Evolutionary conservation across 2,113 vertebrate genomes (phyloP).

Genomic region (Hemiprocne comata): DNA sequence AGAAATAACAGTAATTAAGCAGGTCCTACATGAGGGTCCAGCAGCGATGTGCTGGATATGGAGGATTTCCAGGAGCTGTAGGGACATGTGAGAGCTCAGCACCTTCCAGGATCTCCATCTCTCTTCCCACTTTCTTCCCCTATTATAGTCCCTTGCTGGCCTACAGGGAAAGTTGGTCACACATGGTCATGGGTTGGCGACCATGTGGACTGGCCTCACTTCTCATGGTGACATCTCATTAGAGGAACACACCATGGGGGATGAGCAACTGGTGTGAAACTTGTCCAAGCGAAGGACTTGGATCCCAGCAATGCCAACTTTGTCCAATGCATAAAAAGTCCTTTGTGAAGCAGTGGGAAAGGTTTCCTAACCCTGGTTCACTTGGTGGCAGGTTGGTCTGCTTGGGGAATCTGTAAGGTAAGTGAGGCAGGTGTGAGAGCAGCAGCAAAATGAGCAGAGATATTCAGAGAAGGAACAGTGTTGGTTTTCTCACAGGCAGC

Average conservation of each 20-base stretch:
- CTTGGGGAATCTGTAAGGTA: not conserved
- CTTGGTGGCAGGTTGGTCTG: not conserved
- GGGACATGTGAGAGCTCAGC: not conserved
- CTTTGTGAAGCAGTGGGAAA: not conserved
- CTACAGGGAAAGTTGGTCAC: not conserved
- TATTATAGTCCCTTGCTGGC: not conserved
- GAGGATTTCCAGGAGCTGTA: not conserved
- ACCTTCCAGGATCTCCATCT: not conserved
- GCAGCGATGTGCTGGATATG: no score
- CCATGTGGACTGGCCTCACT: no score
- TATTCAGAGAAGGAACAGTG: not conserved
- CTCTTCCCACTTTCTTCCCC: not conserved
- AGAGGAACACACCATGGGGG: not conserved
- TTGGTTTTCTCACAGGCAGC: not conserved
- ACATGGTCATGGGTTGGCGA: not conserved
- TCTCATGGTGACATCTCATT: not conserved
- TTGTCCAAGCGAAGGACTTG: not conserved
- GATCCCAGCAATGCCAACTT: not conserved
- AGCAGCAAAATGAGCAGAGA: not conserved
- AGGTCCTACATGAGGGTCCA: not conserved
- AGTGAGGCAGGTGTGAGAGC: not conserved
- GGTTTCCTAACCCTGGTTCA: not conserved
- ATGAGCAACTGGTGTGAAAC: not conserved
- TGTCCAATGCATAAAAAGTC: not conserved
- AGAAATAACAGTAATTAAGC: not conserved